Percentiles rank a stretch among this genome's conserved stretches.
Conservation (phyloP, 2,113 vertebrate species). For the Oreochromis tanganicae region DNA sequence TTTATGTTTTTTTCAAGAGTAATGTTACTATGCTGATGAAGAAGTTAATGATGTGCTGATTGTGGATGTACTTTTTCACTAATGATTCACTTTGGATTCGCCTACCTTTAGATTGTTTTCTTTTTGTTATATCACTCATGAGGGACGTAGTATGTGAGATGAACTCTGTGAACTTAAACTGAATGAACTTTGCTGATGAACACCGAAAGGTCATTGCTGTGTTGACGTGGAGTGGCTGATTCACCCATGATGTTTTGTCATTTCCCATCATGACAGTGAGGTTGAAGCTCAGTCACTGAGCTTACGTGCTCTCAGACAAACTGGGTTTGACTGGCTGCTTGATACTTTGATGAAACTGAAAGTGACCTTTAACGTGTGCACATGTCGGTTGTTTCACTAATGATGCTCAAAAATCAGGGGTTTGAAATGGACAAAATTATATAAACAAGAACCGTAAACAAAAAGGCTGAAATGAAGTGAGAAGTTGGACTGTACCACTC, state of each 20-base stretch:
- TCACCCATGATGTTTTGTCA: background rate
- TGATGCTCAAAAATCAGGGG: background rate
- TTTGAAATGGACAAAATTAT: background rate
- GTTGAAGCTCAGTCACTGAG: background rate
- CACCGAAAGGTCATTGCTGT: conserved; percentile 26
- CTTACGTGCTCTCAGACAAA: background rate
- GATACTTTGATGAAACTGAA: background rate
- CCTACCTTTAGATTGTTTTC: background rate
- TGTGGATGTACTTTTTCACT: background rate
- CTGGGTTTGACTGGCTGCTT: background rate
- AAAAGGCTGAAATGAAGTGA: background rate
- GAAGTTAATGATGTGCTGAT: background rate
- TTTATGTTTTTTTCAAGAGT: background rate
- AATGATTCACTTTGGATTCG: background rate
- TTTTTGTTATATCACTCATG: background rate
- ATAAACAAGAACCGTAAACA: background rate
- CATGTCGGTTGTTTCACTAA: background rate
- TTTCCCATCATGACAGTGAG: background rate
- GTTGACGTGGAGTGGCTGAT: conserved; percentile 5
- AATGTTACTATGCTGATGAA: background rate
- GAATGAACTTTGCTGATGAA: background rate
- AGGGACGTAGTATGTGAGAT: background rate
- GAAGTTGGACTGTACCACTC: background rate
- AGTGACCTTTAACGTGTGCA: background rate
- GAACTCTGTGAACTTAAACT: background rate